These are phyloP conservation scores for Zoanthus gigantus DNA, from an alignment of 92 coral and sea anemone genomes.

Conservation along the genomic window DNA sequence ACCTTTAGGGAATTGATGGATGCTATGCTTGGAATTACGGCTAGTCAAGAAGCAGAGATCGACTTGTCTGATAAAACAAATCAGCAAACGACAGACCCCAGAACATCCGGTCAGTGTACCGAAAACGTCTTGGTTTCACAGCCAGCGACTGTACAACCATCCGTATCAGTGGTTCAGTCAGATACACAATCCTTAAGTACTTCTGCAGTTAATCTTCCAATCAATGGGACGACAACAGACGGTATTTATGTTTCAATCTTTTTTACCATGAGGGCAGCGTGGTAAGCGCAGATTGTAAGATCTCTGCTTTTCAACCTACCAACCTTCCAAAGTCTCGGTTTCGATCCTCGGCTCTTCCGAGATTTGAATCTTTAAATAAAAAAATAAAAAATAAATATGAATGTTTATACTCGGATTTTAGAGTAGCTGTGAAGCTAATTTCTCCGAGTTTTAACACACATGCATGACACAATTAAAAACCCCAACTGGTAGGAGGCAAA, in stretches of 20 bases:
- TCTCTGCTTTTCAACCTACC: no score
- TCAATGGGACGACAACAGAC: not conserved
- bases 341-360: no score
- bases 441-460: no score
- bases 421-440: no score
- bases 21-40: constrained; percentile 71
- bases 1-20: constrained; percentile 78
- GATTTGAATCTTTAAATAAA: no score
- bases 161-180: not conserved
- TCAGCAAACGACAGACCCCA: constrained; percentile 26
- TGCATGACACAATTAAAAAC: no score
- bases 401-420: no score
- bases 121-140: constrained; percentile 22
- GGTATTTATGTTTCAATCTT: not conserved
- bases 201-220: not conserved
- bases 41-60: constrained; percentile 2
- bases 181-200: not conserved
- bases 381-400: no score
- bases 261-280: no score
- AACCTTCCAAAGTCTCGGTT: no score
- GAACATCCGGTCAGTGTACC: constrained; percentile 6
- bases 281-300: no score
- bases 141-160: not conserved
- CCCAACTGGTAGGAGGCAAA: no score
- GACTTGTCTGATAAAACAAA: constrained; percentile 37